Evolutionary conservation across 53 echinoderm and acorn worm species (phyloP).

Genomic region (Mesocentrotus franciscanus): DNA sequence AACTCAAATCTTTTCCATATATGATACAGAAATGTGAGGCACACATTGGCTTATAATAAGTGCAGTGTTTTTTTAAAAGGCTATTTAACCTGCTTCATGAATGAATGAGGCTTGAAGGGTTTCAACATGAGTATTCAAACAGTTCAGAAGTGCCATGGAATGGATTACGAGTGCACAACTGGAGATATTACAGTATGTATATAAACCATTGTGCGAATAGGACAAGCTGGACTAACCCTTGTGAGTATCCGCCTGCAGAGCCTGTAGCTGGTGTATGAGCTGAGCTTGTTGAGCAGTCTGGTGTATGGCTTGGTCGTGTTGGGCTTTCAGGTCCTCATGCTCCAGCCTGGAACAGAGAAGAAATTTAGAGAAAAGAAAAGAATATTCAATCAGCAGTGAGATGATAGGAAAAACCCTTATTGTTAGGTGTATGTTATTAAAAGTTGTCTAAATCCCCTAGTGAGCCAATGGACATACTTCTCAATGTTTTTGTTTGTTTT

Average conservation of each 20-base stretch:
- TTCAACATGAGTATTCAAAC: too few species aligned
- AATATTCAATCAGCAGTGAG: background rate
- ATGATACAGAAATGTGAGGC: too few species aligned
- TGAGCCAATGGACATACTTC: too few species aligned
- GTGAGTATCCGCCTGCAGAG: conserved; percentile 93
- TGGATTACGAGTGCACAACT: background rate
- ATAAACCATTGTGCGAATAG: background rate
- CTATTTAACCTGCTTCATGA: too few species aligned
- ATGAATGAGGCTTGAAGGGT: too few species aligned
- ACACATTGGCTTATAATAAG: too few species aligned
- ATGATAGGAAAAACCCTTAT: background rate
- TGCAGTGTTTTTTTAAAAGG: too few species aligned
- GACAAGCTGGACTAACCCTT: conserved; percentile 67
- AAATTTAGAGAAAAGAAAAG: background rate
- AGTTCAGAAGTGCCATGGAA: too few species aligned
- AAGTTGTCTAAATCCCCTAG: too few species aligned
- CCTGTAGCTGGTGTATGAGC: conserved; percentile 89
- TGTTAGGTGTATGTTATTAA: too few species aligned
- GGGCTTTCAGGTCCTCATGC: conserved; percentile 68
- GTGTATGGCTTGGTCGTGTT: conserved; percentile 76
- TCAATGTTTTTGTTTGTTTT: too few species aligned
- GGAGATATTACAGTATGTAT: background rate
- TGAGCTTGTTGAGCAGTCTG: conserved; percentile 89
- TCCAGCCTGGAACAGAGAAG: conserved; percentile 75
- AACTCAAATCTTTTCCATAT: too few species aligned